Evolutionary conservation across 37 sponge, comb jelly and placozoan species (phyloP).

Genomic region (Agelas oroides): DNA sequence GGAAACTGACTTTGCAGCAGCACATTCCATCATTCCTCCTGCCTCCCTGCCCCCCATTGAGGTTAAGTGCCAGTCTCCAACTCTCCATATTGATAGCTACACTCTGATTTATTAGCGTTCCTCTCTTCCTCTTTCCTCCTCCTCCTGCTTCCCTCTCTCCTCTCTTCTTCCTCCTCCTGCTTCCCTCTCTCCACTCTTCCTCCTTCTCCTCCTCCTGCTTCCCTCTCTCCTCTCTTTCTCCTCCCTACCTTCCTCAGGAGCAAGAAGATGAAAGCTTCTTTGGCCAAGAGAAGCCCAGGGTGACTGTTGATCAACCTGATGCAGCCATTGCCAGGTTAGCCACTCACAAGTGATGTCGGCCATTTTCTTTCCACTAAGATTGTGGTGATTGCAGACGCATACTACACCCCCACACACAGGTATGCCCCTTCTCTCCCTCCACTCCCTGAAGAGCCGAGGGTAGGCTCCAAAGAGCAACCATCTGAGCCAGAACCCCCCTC

Average conservation of each 20-base stretch:
- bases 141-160: too few species aligned
- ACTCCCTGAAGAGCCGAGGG: neutral
- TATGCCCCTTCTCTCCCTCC: neutral
- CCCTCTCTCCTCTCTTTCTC: neutral
- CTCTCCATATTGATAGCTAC: neutral
- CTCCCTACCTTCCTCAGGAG: neutral
- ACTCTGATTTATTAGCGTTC: neutral
- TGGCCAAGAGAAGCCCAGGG: neutral
- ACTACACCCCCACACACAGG: neutral
- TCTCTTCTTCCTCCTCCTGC: neutral
- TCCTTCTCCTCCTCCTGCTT: neutral
- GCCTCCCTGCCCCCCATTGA: too few species aligned
- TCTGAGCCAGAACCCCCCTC: neutral
- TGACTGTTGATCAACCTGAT: neutral
- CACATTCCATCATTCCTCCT: too few species aligned
- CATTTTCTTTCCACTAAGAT: too few species aligned
- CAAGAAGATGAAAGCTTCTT: slow-evolving; percentile 25
- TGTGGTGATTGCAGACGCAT: too few species aligned
- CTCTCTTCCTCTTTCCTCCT: neutral
- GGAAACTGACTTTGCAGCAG: slow-evolving; percentile 25
- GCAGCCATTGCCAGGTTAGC: slow-evolving; percentile 15
- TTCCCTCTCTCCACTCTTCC: slow-evolving; percentile 2
- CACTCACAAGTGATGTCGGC: too few species aligned
- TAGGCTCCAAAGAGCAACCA: neutral
- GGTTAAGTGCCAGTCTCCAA: neutral